A percentile compares a stretch with the other conserved stretches of the same genome.
These are phyloP conservation scores for Strongylocentrotus purpuratus DNA, from an alignment of 35 echinoderm and acorn worm species.

Conservation along the genomic window DNA sequence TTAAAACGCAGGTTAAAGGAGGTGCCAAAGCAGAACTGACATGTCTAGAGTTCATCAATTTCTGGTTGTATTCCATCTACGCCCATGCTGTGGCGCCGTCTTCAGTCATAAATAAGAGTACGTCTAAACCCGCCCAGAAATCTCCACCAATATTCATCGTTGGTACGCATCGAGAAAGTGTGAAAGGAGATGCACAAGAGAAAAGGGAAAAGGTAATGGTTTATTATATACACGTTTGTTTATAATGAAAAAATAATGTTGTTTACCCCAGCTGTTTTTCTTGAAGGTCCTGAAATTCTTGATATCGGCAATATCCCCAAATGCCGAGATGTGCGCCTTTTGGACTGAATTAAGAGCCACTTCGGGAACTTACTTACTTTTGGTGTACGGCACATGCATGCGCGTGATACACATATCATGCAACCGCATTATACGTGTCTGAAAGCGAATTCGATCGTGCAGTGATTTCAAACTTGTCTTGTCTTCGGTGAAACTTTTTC, in stretches of 20 bases:
- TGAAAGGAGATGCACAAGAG: slow-evolving; percentile 38
- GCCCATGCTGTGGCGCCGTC: slow-evolving; percentile 48
- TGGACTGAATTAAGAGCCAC: too few species aligned
- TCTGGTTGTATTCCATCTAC: slow-evolving; percentile 21
- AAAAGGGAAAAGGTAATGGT: not conserved
- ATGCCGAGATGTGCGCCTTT: too few species aligned
- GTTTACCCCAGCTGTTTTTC: not conserved
- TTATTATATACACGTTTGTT: too few species aligned
- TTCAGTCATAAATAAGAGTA: slow-evolving; percentile 22
- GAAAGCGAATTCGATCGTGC: too few species aligned
- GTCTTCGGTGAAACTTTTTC: too few species aligned
- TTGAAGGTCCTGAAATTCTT: not conserved
- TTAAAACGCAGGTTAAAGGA: not conserved
- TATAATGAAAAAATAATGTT: too few species aligned
- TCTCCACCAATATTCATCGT: slow-evolving; percentile 74
- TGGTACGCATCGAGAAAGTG: slow-evolving; percentile 68
- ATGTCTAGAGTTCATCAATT: not conserved
- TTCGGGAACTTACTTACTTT: too few species aligned
- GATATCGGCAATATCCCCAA: not conserved
- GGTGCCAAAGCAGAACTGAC: not conserved
- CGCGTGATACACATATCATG: too few species aligned
- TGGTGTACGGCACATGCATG: too few species aligned
- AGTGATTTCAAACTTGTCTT: too few species aligned
- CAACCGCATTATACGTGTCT: too few species aligned
- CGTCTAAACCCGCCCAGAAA: slow-evolving; percentile 43